Conservation (phyloP, 2,888 invertebrate species). For the Tetranychus truncatus region DNA sequence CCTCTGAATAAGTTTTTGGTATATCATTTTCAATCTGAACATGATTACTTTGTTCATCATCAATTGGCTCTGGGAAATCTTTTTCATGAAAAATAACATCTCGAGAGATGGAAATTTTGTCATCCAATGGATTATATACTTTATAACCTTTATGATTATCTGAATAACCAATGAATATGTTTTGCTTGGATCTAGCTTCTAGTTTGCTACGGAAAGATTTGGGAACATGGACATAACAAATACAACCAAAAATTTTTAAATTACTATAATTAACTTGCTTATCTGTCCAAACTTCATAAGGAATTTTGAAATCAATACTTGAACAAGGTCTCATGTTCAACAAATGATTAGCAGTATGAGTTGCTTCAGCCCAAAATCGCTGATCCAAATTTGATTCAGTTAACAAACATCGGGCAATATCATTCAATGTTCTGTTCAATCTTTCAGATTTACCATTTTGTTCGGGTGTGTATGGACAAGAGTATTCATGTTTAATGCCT, state of each 20-base stretch:
- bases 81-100: neutral
- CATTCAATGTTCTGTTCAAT: conserved; percentile 26
- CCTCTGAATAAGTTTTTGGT: conserved; percentile 20
- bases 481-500: conserved; percentile 23
- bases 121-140: neutral
- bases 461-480: conserved; percentile 23
- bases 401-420: conserved; percentile 21
- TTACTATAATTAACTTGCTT: conserved; percentile 2
- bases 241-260: conserved; percentile 7
- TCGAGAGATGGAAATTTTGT: neutral
- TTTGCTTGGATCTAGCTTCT: conserved; percentile 12
- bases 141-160: neutral
- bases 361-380: conserved; percentile 23
- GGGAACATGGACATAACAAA: neutral
- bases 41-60: no score
- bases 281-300: neutral
- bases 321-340: conserved; percentile 18
- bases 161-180: conserved; percentile 17
- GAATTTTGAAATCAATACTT: neutral
- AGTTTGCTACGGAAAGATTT: conserved; percentile 10
- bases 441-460: conserved; percentile 26
- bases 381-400: neutral
- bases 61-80: no score
- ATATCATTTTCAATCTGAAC: neutral
- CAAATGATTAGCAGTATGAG: conserved; percentile 23